These are phyloP conservation scores for Boleophthalmus pectinirostris DNA, from an alignment of 2,113 vertebrate genomes.

Conservation along the genomic window DNA sequence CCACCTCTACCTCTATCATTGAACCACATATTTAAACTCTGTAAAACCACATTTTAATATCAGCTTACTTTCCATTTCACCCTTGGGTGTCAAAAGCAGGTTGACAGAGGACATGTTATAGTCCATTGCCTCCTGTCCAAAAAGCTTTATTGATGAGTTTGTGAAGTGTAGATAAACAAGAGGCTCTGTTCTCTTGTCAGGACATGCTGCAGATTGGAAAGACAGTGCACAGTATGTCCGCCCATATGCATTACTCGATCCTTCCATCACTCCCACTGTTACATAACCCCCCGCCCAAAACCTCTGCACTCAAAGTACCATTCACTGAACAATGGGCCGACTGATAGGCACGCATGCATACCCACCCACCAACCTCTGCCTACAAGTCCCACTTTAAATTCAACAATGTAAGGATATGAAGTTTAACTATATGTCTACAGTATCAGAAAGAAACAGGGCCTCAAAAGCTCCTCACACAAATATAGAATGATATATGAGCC, in stretches of 20 bases:
- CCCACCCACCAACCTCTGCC: slow-evolving; percentile 19
- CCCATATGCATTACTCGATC: slow-evolving; percentile 44
- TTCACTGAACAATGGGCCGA: slow-evolving; percentile 40
- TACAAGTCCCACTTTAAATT: slow-evolving; percentile 6
- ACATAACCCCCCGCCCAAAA: slow-evolving; percentile 45
- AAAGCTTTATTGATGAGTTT: slow-evolving; percentile 51
- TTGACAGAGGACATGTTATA: slow-evolving; percentile 25
- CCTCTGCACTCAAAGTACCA: slow-evolving; percentile 25
- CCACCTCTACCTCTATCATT: neutral
- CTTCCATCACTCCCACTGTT: slow-evolving; percentile 37
- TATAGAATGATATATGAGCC: slow-evolving; percentile 58
- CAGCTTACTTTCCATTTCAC: neutral
- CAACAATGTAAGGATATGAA: neutral
- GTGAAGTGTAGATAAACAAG: slow-evolving; percentile 50
- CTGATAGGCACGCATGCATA: slow-evolving; percentile 25
- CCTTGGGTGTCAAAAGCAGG: slow-evolving; percentile 30
- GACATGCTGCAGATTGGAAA: slow-evolving; percentile 51
- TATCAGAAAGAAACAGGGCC: slow-evolving; percentile 25
- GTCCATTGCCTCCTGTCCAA: slow-evolving; percentile 46
- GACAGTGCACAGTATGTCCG: slow-evolving; percentile 37
- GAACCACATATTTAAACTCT: neutral
- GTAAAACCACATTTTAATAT: neutral
- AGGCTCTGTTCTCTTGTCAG: slow-evolving; percentile 48
- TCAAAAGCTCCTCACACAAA: slow-evolving; percentile 49
- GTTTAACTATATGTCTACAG: neutral